phyloP scores from a whole-genome alignment of 2,888 invertebrate genomes.

The Oegoconia quadripuncta region DNA sequence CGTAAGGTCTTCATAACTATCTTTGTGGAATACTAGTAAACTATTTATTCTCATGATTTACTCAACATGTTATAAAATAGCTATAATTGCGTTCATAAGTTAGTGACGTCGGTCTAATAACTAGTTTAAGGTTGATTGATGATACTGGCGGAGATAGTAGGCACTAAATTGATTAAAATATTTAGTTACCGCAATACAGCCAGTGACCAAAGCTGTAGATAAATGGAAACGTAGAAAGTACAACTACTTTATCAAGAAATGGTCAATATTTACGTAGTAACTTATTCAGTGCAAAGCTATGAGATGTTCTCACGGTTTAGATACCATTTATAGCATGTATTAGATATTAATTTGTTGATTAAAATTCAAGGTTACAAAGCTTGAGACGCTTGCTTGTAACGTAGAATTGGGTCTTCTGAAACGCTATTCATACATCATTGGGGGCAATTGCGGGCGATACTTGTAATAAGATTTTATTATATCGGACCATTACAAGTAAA shows the following conservation, averaged over 20 bases:
- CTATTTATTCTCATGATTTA: constrained; percentile 30
- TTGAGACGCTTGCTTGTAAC: constrained; percentile 32
- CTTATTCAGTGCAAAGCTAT: too few relatives aligned
- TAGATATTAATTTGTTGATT: background rate
- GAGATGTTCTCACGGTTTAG: too few relatives aligned
- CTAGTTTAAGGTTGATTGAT: constrained; percentile 64
- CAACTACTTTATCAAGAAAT: constrained; percentile 40
- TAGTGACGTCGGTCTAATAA: constrained; percentile 47
- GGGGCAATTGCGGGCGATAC: constrained; percentile 52
- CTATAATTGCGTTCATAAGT: constrained; percentile 43
- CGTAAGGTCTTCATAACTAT: background rate
- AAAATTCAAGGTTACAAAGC: constrained; percentile 5
- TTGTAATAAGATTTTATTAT: constrained; percentile 70
- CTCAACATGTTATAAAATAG: constrained; percentile 39
- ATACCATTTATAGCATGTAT: background rate
- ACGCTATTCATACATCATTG: constrained; percentile 57
- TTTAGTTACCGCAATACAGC: constrained; percentile 51
- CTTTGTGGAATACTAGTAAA: background rate
- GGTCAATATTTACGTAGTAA: constrained; percentile 30
- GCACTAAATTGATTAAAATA: constrained; percentile 63
- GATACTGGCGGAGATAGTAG: constrained; percentile 47
- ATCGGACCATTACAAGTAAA: constrained; percentile 62
- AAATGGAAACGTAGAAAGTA: constrained; percentile 46
- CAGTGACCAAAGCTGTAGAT: constrained; percentile 52
- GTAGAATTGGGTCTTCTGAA: constrained; percentile 53